Conservation (phyloP, 1,140 invertebrate species). For the Tenebrio molitor region DNA sequence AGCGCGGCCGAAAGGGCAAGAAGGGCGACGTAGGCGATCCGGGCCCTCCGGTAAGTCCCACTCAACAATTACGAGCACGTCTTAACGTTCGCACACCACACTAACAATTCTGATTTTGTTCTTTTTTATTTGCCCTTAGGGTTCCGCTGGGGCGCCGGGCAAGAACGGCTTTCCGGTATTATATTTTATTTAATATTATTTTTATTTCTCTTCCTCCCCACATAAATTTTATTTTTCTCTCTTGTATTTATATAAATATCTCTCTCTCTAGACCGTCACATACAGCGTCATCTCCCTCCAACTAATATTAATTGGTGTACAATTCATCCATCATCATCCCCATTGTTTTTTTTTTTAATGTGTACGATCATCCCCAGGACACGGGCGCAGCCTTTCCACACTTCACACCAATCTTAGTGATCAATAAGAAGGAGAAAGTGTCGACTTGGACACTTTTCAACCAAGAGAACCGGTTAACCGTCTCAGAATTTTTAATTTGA, state of each 20-base stretch:
- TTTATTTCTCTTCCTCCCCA: conserved; percentile 59
- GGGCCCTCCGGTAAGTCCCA: conserved; percentile 78
- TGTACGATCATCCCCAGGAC: too few relatives aligned
- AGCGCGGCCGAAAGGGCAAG: conserved; percentile 89
- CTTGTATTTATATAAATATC: too few relatives aligned
- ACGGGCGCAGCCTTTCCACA: too few relatives aligned
- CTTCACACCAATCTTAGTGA: too few relatives aligned
- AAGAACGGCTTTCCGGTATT: conserved; percentile 93
- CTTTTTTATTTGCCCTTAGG: conserved; percentile 73
- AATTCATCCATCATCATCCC: too few relatives aligned
- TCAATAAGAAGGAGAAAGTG: too few relatives aligned
- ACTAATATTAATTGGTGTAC: conserved; percentile 55
- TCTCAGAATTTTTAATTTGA: too few relatives aligned
- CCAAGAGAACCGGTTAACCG: too few relatives aligned
- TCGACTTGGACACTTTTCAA: too few relatives aligned
- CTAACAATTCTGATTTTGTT: conserved; percentile 58
- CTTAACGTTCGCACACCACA: conserved; percentile 48
- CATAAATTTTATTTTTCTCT: conserved; percentile 46
- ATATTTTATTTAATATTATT: conserved; percentile 69
- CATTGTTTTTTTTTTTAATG: conserved; percentile 3
- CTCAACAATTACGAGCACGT: conserved; percentile 34
- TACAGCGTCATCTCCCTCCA: too few relatives aligned
- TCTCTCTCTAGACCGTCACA: too few relatives aligned
- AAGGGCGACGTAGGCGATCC: conserved; percentile 87
- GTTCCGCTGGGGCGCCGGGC: conserved; percentile 81